Evolutionary conservation across 1,140 invertebrate genomes (phyloP), one percentile per base, ranked within the genome.

Genomic region (Pomacea maculata): DNA sequence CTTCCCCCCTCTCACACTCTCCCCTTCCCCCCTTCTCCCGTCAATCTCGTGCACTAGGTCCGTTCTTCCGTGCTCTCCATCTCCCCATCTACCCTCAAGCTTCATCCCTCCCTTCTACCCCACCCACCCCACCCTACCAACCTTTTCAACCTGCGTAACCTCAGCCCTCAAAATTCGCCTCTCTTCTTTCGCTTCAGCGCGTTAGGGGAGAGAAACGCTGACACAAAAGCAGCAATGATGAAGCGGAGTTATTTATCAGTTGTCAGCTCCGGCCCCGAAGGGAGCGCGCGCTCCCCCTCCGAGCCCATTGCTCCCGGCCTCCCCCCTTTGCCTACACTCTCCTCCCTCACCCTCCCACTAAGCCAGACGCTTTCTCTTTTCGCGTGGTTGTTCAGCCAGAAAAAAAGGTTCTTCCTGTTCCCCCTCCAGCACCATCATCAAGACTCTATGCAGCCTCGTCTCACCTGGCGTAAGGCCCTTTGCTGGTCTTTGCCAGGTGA

Each of bases 161-260:
- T 17, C 21, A 11, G 67, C 67, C 67, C 67, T n/a, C 67, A 70
- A 19, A 70, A 70, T 11, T 61, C 57, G 11, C 34, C 57, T 61
- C 15, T 61, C 57, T 17, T 61, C 57, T 61, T 61, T 61, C 57
- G 11, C 57, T 61, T 61, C 57, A 11, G 57, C 67, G 21, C 14
- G 29, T 11, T 21, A 70, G 67, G 67, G 67, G 67, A 70, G 67
- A 70, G 67, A 70, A 70, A 70, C 29, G n/a, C 14, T 70, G 67
- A 70, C 67, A 70, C 67, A 70, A 70, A 70, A 70, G 67, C 67
- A 34, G 10, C 67, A 70, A 70, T 70, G 67, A 70, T 14, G 67
- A 34, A 34, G 67, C 21, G 29, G 67, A 70, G 67, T 70, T 70
- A 70, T 70, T 70, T 70, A 70, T 70, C 67, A 34, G 67, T 70